Base-by-base conservation (phyloP, 2,888 invertebrate genomes). In the Scotopteryx bipunctaria region DNA sequence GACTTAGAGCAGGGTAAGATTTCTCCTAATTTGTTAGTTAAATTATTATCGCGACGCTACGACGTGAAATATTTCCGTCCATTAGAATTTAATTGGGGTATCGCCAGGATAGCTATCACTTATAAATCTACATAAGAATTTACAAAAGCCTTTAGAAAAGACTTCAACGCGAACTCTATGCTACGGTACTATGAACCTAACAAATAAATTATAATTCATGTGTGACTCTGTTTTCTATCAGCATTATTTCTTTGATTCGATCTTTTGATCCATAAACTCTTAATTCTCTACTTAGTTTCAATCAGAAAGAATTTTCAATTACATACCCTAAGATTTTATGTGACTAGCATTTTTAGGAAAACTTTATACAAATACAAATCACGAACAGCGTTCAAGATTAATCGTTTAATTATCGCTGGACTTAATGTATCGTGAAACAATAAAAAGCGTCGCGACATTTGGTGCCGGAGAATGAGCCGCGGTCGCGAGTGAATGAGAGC, bases 1-100 rank as follows among this genome's bases (percentile, higher is more conserved):
- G 83, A 83, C 86, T 89, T 81, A 83, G 84, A 86, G 83, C 83
- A 82, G 86, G 85, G 85, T 86, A 85, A 89, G 86, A 90, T 87
- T 88, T 82, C 83, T 81, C 69, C 81, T 83, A 86, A 87, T 90
- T 90, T 87, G 85, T 86, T 83, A 86, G 85, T 86, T 84, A 85
- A 87, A 87, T 87, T 85, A 85, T 81, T 77, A 83, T 81, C 80
- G 72, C 75, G 66, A 69, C 75, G 76, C 68, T 72, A 71, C 69
- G 77, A 81, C 70, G 70, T 64, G 66, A 69, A 71, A 72, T 69
- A 66, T 67, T 64, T 57, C 63, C 61, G 61, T 55, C 55, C 43
- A 68, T 67, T 66, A 59, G 55, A 64, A 68, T 68, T 66, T 61
- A 59, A 66, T 71, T 64, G 59, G 54, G 57, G 53, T 56, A 56